Conservation (phyloP, 2,888 invertebrate genomes). For the Pardosa pseudoannulata region DNA sequence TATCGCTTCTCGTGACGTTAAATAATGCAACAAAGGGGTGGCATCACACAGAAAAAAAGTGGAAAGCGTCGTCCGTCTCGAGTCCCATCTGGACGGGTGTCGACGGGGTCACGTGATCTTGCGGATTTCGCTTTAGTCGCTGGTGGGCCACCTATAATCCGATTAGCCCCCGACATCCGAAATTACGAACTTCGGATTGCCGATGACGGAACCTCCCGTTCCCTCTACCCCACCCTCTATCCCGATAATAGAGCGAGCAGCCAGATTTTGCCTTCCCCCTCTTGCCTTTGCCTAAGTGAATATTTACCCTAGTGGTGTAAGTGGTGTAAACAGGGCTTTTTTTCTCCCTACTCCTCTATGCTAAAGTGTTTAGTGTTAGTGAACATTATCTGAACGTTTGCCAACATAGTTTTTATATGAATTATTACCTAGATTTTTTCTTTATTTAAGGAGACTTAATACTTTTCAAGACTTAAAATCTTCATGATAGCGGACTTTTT, state of each 20-base stretch:
- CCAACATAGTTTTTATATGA: neutral
- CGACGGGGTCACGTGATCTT: conserved; percentile 49
- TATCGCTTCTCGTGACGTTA: conserved; percentile 3
- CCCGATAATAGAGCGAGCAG: neutral
- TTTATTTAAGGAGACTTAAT: too few relatives aligned
- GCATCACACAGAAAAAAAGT: neutral
- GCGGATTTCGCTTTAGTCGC: conserved; percentile 45
- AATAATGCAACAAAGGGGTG: conserved; percentile 18
- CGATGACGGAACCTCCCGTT: conserved; percentile 34
- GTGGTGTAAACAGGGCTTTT: neutral
- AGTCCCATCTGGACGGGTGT: conserved; percentile 64
- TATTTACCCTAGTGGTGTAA: conserved; percentile 51
- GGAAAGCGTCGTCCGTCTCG: neutral
- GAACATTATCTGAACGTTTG: neutral
- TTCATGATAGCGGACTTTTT: too few relatives aligned
- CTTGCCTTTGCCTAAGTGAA: conserved; percentile 37
- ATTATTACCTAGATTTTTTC: neutral
- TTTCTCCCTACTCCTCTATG: neutral
- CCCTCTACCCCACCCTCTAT: neutral
- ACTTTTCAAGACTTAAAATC: too few relatives aligned
- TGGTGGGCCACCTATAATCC: conserved; percentile 55
- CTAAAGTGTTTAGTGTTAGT: neutral
- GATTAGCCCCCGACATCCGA: conserved; percentile 64
- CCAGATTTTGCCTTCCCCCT: neutral
- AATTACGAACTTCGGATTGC: conserved; percentile 62